Percentiles rank a stretch among this genome's conserved stretches.
phyloP scores from a whole-genome alignment of 92 coral and sea anemone species.

The Porites rus region DNA sequence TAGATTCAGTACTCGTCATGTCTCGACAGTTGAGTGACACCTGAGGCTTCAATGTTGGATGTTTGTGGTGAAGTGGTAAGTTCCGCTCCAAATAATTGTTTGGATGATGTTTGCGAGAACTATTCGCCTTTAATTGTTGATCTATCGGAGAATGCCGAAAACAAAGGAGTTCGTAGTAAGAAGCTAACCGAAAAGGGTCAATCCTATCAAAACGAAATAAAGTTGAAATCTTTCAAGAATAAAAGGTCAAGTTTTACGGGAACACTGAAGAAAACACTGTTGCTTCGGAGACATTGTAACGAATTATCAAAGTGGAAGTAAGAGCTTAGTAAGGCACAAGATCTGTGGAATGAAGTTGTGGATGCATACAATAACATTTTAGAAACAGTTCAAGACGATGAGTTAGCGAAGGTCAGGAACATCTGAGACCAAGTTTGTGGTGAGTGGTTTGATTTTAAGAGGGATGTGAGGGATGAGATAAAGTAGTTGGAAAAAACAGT shows the following conservation, averaged over 20 bases:
- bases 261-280: conserved; percentile 8
- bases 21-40: neutral
- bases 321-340: conserved; percentile 32
- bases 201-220: neutral
- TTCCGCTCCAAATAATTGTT: too few species aligned
- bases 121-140: conserved; percentile 6
- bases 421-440: neutral
- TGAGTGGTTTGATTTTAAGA: conserved; percentile 2
- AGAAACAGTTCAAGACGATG: conserved; percentile 8
- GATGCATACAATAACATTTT: conserved; percentile 2
- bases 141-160: neutral
- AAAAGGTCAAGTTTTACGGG: conserved; percentile 7
- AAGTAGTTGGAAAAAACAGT: conserved; percentile 5
- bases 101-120: neutral
- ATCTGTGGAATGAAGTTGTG: neutral
- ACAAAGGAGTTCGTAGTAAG: neutral
- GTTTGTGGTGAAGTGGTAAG: too few species aligned
- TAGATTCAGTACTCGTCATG: neutral
- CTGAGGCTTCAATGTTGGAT: too few species aligned
- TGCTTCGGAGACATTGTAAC: conserved; percentile 16
- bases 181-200: neutral
- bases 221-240: neutral
- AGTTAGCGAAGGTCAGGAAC: neutral
- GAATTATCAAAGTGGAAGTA: neutral
- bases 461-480: conserved; percentile 15